Percentiles rank a stretch among this genome's conserved stretches.
Evolutionary conservation across 2,113 vertebrate genomes (phyloP).

Genomic region (Uria aalge): DNA sequence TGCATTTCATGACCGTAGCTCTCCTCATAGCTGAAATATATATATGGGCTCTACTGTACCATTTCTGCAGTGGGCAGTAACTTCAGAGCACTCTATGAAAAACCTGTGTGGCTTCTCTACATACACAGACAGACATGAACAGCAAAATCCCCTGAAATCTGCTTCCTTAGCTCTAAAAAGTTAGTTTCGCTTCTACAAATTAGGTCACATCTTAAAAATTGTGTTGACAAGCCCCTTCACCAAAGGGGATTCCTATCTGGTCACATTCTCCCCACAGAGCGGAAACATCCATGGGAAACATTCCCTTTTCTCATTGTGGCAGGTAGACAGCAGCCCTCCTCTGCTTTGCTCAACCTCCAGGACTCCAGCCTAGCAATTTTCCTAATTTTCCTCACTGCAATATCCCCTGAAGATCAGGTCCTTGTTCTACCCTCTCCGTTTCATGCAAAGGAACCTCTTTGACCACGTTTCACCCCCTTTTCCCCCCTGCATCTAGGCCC

Average conservation of each 20-base stretch:
- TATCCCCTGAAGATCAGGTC: not conserved
- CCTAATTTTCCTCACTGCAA: not conserved
- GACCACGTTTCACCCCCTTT: not conserved
- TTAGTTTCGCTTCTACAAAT: not conserved
- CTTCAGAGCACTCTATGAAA: not conserved
- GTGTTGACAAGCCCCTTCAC: not conserved
- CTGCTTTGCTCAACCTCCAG: not conserved
- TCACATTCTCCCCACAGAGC: not conserved
- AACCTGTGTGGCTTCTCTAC: not conserved
- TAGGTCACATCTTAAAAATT: not conserved
- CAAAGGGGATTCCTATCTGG: not conserved
- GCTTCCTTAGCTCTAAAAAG: not conserved
- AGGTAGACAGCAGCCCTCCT: not conserved
- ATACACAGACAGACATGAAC: not conserved
- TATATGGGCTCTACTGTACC: not conserved
- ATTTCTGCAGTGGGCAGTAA: not conserved
- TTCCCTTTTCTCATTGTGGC: not conserved
- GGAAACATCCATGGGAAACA: not conserved
- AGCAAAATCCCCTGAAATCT: not conserved
- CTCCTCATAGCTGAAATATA: not conserved
- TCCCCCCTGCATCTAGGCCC: not conserved
- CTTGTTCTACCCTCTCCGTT: not conserved
- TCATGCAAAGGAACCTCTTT: not conserved
- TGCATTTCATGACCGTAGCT: not conserved
- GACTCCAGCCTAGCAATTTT: not conserved